Conservation (phyloP, 1,140 invertebrate species). For the Lordiphosa clarofinis region DNA sequence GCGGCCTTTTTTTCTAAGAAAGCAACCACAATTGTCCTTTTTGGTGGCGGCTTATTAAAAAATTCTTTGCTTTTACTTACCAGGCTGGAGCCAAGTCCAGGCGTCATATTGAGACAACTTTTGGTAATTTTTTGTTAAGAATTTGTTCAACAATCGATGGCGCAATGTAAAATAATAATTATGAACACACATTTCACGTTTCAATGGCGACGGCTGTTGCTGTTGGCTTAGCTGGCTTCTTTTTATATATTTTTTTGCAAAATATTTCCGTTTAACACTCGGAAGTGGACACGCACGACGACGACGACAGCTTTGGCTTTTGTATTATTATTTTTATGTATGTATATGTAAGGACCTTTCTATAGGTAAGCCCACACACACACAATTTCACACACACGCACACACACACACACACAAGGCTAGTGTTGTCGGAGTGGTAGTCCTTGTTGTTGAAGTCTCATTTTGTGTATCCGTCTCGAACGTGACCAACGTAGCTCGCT, state of each 20-base stretch:
- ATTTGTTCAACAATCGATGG: conserved; percentile 46
- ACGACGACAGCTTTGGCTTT: conserved; percentile 38
- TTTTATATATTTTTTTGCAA: conserved; percentile 33
- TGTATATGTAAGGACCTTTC: conserved; percentile 36
- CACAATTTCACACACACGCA: conserved; percentile 2
- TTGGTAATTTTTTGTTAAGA: conserved; percentile 8
- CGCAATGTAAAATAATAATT: conserved; percentile 68
- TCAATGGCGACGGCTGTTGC: conserved; percentile 3
- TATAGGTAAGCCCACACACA: conserved; percentile 16
- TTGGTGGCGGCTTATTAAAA: no score
- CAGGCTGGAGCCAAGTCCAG: conserved; percentile 26
- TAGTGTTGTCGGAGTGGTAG: conserved; percentile 3
- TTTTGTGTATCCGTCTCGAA: conserved; percentile 69
- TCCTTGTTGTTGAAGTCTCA: conserved; percentile 28
- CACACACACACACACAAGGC: no score
- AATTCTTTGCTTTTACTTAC: conserved; percentile 14
- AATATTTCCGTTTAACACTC: conserved; percentile 69
- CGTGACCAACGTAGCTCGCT: conserved; percentile 45
- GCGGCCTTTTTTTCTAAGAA: conserved; percentile 28
- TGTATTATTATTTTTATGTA: conserved; percentile 63
- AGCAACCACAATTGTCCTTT: no score
- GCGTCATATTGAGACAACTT: conserved; percentile 18
- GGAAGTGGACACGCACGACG: conserved; percentile 26
- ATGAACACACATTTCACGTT: conserved; percentile 38
- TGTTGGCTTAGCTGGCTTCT: conserved; percentile 13